A percentile compares a stretch with the other conserved stretches of the same genome.
Conservation (phyloP, 2,888 invertebrate genomes). For the Parnassius apollo region DNA sequence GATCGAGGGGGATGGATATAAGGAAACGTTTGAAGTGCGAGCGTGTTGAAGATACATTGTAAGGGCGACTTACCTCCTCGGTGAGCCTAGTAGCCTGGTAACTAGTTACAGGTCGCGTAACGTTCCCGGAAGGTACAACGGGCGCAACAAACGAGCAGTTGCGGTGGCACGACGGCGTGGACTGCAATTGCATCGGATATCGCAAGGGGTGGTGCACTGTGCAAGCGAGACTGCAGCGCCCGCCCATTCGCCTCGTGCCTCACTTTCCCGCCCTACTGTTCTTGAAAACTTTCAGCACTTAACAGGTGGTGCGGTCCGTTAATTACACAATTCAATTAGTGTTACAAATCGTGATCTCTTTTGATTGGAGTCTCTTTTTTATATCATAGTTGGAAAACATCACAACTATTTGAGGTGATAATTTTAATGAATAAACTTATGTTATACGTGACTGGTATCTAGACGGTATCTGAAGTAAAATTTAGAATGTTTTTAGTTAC, state of each 20-base stretch:
- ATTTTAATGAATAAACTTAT: neutral
- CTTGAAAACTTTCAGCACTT: constrained; percentile 53
- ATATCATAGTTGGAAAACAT: neutral
- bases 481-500: constrained; percentile 21
- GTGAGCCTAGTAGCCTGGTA: constrained; percentile 69
- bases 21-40: constrained; percentile 47
- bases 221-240: constrained; percentile 80
- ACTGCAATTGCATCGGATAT: constrained; percentile 67
- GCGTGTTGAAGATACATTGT: constrained; percentile 55
- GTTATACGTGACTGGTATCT: constrained; percentile 10
- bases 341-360: constrained; percentile 22
- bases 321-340: constrained; percentile 30
- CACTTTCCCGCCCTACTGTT: constrained; percentile 78
- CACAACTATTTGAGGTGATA: neutral
- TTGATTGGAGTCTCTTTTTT: constrained; percentile 5
- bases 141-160: constrained; percentile 62
- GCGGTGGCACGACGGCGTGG: constrained; percentile 54
- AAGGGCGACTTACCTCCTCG: constrained; percentile 69
- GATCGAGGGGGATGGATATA: constrained; percentile 50
- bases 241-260: constrained; percentile 77
- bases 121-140: constrained; percentile 47
- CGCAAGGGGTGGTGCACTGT: constrained; percentile 75
- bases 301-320: constrained; percentile 36
- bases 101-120: constrained; percentile 76
- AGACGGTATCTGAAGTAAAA: constrained; percentile 14